Conservation (phyloP, 1,140 invertebrate species). For the Drosophila virilis region DNA sequence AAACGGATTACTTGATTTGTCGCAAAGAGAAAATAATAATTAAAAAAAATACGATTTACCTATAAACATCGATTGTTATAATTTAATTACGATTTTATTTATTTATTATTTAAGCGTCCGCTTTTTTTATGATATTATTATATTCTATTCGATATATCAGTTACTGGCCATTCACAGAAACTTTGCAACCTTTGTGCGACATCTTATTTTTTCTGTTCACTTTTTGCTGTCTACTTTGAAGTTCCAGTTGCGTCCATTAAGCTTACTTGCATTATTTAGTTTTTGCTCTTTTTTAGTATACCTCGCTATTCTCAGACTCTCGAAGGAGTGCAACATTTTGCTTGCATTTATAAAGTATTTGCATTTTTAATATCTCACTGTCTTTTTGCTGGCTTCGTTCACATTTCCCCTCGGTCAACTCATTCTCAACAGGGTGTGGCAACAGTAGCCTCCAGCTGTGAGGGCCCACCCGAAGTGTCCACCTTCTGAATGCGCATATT, state of each 20-base stretch:
- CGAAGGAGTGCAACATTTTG: conserved; percentile 56
- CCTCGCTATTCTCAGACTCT: not conserved
- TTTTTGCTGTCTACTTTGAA: conserved; percentile 12
- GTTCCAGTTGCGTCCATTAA: conserved; percentile 19
- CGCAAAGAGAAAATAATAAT: too few relatives aligned
- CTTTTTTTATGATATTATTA: too few relatives aligned
- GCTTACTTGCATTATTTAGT: conserved; percentile 61
- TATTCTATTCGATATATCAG: not conserved
- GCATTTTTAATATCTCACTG: conserved; percentile 69
- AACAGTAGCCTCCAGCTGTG: not conserved
- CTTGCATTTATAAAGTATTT: conserved; percentile 74
- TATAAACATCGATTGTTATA: not conserved
- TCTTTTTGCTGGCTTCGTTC: conserved; percentile 27
- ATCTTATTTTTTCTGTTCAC: not conserved
- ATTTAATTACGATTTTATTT: not conserved
- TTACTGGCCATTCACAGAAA: not conserved
- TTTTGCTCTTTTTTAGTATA: conserved; percentile 4
- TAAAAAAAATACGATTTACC: too few relatives aligned
- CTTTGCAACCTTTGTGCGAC: not conserved
- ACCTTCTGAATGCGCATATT: conserved; percentile 22
- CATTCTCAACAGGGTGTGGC: conserved; percentile 18
- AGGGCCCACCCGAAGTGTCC: not conserved
- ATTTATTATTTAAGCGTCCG: too few relatives aligned
- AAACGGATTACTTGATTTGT: too few relatives aligned
- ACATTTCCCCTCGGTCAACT: not conserved